Conservation (phyloP, 2,797 vertebrate species). For the Centropyge bicolor region DNA sequence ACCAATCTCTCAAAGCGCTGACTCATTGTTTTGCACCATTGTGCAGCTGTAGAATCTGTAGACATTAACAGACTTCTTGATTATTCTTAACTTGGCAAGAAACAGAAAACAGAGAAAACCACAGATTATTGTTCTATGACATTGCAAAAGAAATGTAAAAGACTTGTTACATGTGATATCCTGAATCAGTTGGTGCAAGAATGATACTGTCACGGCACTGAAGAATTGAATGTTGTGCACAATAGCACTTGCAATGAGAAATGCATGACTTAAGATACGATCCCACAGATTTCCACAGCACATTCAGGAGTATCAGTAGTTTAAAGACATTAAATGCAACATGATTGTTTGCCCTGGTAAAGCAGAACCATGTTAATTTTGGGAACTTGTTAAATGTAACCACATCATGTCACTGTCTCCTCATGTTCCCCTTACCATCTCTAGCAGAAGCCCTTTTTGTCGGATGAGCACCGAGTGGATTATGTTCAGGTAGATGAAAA, state of each 20-base stretch:
- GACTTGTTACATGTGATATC: not conserved
- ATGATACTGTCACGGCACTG: not conserved
- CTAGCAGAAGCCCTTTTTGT: conserved; percentile 88
- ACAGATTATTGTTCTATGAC: conserved; percentile 1
- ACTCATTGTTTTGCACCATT: not conserved
- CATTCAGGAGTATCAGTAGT: not conserved
- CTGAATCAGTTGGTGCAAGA: not conserved
- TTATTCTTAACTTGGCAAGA: not conserved
- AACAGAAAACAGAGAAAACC: not conserved
- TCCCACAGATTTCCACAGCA: not conserved
- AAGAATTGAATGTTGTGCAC: too few species aligned
- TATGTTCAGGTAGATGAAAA: conserved; percentile 97
- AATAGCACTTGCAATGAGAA: too few species aligned
- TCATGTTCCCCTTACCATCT: conserved; percentile 26
- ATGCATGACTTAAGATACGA: not conserved
- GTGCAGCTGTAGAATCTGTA: not conserved
- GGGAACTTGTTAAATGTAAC: not conserved
- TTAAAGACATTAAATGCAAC: not conserved
- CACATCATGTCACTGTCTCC: not conserved
- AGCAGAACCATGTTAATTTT: conserved; percentile 1
- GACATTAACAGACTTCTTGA: not conserved
- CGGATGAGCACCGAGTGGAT: conserved; percentile 93
- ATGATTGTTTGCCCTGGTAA: not conserved
- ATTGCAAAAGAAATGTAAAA: conserved; percentile 3
- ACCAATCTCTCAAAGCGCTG: not conserved